Percentiles rank a stretch among this genome's conserved stretches.
These are phyloP conservation scores for Drosophila maculinotata DNA, from an alignment of 2,888 invertebrate species.

Conservation along the genomic window DNA sequence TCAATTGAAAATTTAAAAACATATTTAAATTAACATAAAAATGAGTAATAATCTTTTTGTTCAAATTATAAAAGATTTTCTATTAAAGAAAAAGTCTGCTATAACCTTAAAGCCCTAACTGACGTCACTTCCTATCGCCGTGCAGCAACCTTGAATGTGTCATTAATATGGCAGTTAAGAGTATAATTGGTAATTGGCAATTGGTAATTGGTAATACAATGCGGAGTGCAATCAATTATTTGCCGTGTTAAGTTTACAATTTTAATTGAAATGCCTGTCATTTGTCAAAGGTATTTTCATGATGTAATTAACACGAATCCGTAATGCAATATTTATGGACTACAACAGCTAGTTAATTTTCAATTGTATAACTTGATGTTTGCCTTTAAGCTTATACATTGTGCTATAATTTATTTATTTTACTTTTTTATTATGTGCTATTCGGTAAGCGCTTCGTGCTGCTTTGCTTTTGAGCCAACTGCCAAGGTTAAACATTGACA, in stretches of 20 bases:
- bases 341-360: neutral
- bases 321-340: neutral
- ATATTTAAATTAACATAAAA: too few species aligned
- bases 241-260: neutral
- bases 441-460: neutral
- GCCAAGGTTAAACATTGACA: constrained; percentile 28
- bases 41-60: too few species aligned
- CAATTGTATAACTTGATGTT: neutral
- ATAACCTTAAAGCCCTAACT: too few species aligned
- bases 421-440: neutral
- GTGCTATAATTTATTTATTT: neutral
- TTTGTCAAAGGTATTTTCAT: constrained; percentile 1
- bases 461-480: too few species aligned
- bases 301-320: constrained; percentile 10
- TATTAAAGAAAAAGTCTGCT: too few species aligned
- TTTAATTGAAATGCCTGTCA: constrained; percentile 11
- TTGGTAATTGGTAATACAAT: constrained; percentile 17
- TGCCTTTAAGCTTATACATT: neutral
- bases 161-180: neutral
- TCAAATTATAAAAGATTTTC: too few species aligned
- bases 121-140: neutral
- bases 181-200: neutral
- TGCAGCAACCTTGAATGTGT: neutral
- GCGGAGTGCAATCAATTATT: constrained; percentile 13
- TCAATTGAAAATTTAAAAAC: too few species aligned